These are phyloP conservation scores for Ariopsis seemanni DNA, from an alignment of 2,113 vertebrate species.

Conservation along the genomic window DNA sequence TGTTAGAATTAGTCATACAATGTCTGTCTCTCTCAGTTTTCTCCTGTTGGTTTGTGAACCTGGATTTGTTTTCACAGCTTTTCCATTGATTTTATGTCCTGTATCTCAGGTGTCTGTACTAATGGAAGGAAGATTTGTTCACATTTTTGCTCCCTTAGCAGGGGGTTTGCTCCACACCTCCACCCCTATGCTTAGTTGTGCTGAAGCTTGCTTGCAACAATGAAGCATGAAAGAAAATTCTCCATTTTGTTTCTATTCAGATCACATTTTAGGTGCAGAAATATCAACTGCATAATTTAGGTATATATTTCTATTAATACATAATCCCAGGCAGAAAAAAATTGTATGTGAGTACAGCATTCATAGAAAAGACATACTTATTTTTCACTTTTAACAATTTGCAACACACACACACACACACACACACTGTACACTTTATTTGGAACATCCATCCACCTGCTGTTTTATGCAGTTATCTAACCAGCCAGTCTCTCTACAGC, in stretches of 20 bases:
- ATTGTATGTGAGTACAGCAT: not conserved
- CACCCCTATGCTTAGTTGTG: constrained; percentile 27
- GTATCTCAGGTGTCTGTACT: constrained; percentile 42
- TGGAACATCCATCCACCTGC: no score
- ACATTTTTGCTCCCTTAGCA: constrained; percentile 32
- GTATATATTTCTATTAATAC: not conserved
- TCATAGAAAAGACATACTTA: not conserved
- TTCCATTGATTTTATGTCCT: constrained; percentile 37
- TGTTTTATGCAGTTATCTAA: no score
- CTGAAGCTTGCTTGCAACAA: not conserved
- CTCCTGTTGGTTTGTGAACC: constrained; percentile 28
- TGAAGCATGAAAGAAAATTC: not conserved
- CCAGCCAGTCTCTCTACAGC: no score
- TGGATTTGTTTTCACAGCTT: constrained; percentile 31
- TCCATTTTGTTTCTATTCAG: not conserved
- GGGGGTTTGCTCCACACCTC: constrained; percentile 26
- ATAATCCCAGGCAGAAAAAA: not conserved
- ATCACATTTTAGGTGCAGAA: not conserved
- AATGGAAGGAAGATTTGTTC: constrained; percentile 49
- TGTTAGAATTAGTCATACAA: not conserved
- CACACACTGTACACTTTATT: no score
- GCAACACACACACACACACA: not conserved
- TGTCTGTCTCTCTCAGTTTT: constrained; percentile 10
- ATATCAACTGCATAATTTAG: not conserved
- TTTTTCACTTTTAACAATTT: not conserved